A percentile compares a stretch with the other conserved stretches of the same genome.
These are phyloP conservation scores for Oncorhynchus keta DNA, from an alignment of 2,113 vertebrate genomes.

Conservation along the genomic window DNA sequence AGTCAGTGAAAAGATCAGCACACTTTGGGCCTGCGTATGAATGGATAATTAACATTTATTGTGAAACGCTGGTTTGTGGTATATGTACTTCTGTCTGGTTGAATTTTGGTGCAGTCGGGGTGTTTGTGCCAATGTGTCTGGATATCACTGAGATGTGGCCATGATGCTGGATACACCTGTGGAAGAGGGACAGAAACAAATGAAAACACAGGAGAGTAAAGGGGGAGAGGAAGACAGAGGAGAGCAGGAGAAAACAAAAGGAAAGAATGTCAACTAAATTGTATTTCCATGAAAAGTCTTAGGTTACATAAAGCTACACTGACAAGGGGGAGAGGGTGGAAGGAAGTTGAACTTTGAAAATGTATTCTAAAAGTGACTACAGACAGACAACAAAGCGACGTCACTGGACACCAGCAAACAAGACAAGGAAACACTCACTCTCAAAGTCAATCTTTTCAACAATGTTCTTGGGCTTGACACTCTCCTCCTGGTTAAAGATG, in stretches of 20 bases:
- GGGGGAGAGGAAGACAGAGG: neutral
- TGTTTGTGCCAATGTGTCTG: neutral
- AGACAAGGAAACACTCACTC: constrained; percentile 73
- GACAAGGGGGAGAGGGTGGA: too few species aligned
- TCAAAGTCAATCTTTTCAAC: constrained; percentile 97
- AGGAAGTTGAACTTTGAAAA: too few species aligned
- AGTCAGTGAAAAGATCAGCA: neutral
- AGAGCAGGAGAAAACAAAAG: neutral
- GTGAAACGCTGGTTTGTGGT: constrained; percentile 30
- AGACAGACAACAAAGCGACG: too few species aligned
- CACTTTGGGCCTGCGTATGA: constrained; percentile 8
- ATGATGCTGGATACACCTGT: constrained; percentile 85
- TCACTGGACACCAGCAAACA: too few species aligned
- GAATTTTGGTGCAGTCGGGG: neutral
- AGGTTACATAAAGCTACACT: neutral
- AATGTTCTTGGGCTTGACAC: constrained; percentile 92
- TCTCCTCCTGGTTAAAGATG: constrained; percentile 91
- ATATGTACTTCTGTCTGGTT: constrained; percentile 1
- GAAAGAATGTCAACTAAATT: neutral
- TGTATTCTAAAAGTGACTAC: too few species aligned
- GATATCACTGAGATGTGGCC: constrained; percentile 86
- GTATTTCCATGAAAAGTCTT: neutral
- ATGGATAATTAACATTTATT: constrained; percentile 68
- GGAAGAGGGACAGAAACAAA: neutral
- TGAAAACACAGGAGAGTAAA: neutral